These are phyloP conservation scores for Amblyopsis hoosieri DNA, from an alignment of 2,797 vertebrate species.

Conservation along the genomic window DNA sequence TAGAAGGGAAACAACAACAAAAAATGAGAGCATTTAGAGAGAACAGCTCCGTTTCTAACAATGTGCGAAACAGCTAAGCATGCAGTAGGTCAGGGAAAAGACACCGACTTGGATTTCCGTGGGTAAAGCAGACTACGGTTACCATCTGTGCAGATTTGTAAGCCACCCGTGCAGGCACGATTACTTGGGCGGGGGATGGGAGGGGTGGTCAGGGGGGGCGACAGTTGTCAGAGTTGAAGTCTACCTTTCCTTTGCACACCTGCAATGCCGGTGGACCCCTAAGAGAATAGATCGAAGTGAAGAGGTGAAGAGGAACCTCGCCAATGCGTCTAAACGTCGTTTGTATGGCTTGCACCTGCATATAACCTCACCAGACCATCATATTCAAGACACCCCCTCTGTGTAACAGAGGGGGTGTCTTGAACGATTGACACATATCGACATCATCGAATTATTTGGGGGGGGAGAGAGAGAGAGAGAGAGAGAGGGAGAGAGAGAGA, in stretches of 20 bases:
- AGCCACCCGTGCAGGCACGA: slow-evolving; percentile 44
- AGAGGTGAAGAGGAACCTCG: background rate
- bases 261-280: slow-evolving; percentile 56
- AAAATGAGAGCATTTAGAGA: too few species aligned
- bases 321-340: slow-evolving; percentile 63
- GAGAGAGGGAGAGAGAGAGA: too few species aligned
- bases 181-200: too few species aligned
- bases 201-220: too few species aligned
- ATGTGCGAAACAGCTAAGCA: slow-evolving; percentile 36
- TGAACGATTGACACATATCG: too few species aligned
- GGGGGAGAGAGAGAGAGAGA: too few species aligned
- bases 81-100: slow-evolving; percentile 46
- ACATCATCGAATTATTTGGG: too few species aligned
- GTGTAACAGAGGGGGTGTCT: too few species aligned
- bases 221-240: background rate
- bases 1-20: background rate
- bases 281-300: slow-evolving; percentile 5
- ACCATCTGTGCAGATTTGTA: slow-evolving; percentile 5
- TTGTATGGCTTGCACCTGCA: slow-evolving; percentile 46
- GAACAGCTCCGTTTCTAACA: background rate
- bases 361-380: slow-evolving; percentile 26
- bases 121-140: slow-evolving; percentile 20
- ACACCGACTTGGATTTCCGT: slow-evolving; percentile 42
- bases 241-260: slow-evolving; percentile 35
- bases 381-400: too few species aligned